phyloP scores from a whole-genome alignment of 2,113 vertebrate genomes.

The Apteryx mantelli region DNA sequence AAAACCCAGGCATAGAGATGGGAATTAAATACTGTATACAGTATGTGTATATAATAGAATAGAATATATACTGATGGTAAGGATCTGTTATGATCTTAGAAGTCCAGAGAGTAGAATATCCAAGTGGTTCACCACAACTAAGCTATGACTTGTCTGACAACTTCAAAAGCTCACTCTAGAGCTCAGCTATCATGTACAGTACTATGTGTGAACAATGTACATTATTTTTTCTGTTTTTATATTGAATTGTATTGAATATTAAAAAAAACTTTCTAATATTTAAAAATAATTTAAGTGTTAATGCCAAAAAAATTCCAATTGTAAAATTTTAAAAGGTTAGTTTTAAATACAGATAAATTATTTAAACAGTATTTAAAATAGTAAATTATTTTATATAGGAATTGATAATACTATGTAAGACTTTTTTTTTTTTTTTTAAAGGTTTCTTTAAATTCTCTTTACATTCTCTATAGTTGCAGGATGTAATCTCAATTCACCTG shows the following conservation, averaged over 20 bases:
- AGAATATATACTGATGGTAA: background rate
- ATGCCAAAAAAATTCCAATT: background rate
- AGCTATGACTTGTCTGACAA: constrained; percentile 12
- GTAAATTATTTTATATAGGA: constrained; percentile 36
- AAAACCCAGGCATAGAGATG: background rate
- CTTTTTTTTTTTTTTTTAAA: constrained; percentile 2
- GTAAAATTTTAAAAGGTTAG: constrained; percentile 16
- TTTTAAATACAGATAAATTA: constrained; percentile 30
- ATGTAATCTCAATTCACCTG: constrained; percentile 9
- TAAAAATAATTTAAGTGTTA: constrained; percentile 15
- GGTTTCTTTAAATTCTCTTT: constrained; percentile 45
- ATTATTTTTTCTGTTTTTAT: constrained; percentile 38
- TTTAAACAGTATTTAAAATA: constrained; percentile 26
- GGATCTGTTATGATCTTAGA: background rate
- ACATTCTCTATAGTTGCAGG: background rate
- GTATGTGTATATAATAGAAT: background rate
- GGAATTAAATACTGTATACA: background rate
- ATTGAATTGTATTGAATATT: constrained; percentile 62
- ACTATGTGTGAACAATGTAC: constrained; percentile 41
- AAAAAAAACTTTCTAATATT: constrained; percentile 54
- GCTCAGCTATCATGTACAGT: constrained; percentile 43
- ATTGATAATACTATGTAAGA: constrained; percentile 11
- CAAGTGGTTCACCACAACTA: background rate
- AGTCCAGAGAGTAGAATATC: background rate
- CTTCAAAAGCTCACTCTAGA: constrained; percentile 34